Evolutionary conservation across 2,797 vertebrate genomes (phyloP).

Genomic region (Phrynocephalus forsythii): DNA sequence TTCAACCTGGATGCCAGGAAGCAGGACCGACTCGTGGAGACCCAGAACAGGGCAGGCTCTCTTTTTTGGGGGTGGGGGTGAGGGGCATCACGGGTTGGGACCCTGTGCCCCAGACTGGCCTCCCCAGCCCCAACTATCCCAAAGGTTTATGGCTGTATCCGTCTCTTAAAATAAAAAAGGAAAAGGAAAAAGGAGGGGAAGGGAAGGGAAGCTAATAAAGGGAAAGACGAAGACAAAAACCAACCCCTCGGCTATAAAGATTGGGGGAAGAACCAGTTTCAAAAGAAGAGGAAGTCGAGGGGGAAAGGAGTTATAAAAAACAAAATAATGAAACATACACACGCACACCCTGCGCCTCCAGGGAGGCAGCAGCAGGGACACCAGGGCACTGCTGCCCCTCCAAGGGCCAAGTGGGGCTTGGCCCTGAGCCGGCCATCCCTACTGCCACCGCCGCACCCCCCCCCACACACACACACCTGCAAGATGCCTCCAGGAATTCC

Average conservation of each 20-base stretch:
- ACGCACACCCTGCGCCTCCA: constrained; percentile 38
- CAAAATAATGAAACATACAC: not conserved
- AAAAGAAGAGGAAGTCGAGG: constrained; percentile 20
- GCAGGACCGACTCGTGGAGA: constrained; percentile 54
- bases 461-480: too few relatives aligned
- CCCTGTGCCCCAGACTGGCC: not conserved
- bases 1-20: constrained; percentile 68
- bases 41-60: constrained; percentile 28
- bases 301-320: constrained; percentile 18
- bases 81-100: not conserved
- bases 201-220: constrained; percentile 42
- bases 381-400: constrained; percentile 48
- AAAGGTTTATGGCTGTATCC: constrained; percentile 61
- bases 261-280: constrained; percentile 19
- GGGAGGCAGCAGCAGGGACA: constrained; percentile 60
- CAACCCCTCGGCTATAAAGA: not conserved
- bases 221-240: constrained; percentile 33
- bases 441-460: too few relatives aligned
- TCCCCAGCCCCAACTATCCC: not conserved
- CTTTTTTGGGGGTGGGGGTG: constrained; percentile 17
- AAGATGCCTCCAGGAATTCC: constrained; percentile 55
- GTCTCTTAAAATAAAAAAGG: constrained; percentile 49
- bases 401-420: not conserved
- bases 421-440: constrained; percentile 19
- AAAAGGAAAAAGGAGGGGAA: too few relatives aligned